Base-by-base conservation (phyloP, 2,888 invertebrate species). In the Formica aserva region DNA sequence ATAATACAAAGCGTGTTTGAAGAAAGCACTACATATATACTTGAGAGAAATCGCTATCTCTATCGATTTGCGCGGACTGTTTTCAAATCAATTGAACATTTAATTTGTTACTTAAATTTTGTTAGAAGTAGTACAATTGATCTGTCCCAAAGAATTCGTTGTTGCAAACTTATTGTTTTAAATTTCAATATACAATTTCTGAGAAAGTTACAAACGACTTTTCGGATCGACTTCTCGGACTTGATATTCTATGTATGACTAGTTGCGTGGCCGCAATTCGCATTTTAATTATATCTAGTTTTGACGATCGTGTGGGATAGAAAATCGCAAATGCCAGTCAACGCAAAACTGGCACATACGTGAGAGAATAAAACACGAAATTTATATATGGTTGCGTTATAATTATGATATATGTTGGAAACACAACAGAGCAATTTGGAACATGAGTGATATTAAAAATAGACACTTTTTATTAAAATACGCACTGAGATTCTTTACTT, bases 21-120 rank as follows among this genome's bases (percentile, higher is more conserved):
- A 11, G 78, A 48, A 63, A 71, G 75, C 71, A 84, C 67, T 52
- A 55, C 75, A 85, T 81, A 48, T 48, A n/a, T 52, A 85, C 55
- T 76, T 48, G 84, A 85, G 84, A 82, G 88, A 84, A 88, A 82
- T 88, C 88, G 88, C 88, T 88, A 88, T 88, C 88, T 88, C 88
- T 86, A 81, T 78, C 84, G 62, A 88, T 83, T 63, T 76, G 60
- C 71, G 60, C 45, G 60, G 8, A 22, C 4, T 41, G 18, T 62
- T 32, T 60, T 62, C 62, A 62, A 71, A 71, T 69, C 29, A 41
- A 80, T 62, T 45, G n/a, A 67, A 77, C 9, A 26, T 60, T 60
- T 45, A 67, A 62, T 80, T 80, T 80, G 45, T 57, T 29, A 80
- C 9, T 35, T 26, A 71, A 26, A 71, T 48, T 60, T 11, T 41